Evolutionary conservation across 2,113 vertebrate genomes (phyloP).

Genomic region (Ginglymostoma cirratum): DNA sequence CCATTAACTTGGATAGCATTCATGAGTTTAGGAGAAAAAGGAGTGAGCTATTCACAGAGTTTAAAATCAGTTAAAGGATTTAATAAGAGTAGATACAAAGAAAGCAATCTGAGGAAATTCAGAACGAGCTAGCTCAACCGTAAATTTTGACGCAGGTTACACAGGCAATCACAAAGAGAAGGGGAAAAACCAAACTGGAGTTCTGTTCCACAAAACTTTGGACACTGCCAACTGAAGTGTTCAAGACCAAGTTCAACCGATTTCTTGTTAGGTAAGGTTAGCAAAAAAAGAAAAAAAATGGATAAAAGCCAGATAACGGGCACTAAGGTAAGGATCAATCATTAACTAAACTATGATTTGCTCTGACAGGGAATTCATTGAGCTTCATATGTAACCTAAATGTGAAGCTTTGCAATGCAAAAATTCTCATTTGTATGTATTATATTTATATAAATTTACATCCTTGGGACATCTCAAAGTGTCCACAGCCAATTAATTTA

Average conservation of each 20-base stretch:
- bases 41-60: neutral
- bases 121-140: neutral
- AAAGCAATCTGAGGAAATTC: neutral
- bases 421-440: neutral
- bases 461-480: neutral
- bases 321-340: neutral
- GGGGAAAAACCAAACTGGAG: neutral
- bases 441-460: neutral
- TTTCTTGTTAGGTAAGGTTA: neutral
- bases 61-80: neutral
- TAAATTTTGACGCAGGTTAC: neutral
- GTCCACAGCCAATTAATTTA: neutral
- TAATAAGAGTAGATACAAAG: neutral
- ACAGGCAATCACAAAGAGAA: neutral
- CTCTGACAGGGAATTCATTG: neutral
- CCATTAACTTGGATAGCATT: neutral
- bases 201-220: neutral
- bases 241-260: neutral
- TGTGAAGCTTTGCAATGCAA: neutral
- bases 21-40: neutral
- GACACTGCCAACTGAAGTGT: neutral
- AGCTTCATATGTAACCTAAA: neutral
- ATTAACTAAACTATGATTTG: neutral
- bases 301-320: neutral
- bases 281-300: neutral